Evolutionary conservation across 2,888 invertebrate genomes (phyloP).

Genomic region (Aphrophora alni): DNA sequence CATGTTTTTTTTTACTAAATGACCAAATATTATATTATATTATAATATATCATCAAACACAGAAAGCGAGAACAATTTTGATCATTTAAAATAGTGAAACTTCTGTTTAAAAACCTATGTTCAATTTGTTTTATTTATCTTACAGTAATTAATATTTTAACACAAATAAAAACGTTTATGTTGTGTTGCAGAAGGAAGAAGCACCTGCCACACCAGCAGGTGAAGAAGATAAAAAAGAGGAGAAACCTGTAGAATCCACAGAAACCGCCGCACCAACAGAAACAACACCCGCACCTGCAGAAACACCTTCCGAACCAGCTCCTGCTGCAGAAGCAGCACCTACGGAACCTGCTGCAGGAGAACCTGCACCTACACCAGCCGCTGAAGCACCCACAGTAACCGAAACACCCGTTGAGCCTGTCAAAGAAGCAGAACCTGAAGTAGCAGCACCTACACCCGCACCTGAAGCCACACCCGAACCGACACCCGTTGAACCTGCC

Average conservation of each 20-base stretch:
- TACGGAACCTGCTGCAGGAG: background rate
- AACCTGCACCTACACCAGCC: background rate
- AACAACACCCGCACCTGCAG: constrained; percentile 30
- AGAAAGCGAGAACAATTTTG: no score
- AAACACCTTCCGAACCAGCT: constrained; percentile 34
- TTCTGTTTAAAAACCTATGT: no score
- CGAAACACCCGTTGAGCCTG: constrained; percentile 15
- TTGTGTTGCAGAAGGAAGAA: constrained; percentile 23
- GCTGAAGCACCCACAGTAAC: background rate
- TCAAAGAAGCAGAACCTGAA: constrained; percentile 23
- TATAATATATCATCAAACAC: no score
- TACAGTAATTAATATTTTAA: no score
- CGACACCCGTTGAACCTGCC: background rate
- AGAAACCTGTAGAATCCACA: constrained; percentile 15
- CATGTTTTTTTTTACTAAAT: no score
- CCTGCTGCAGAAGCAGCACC: constrained; percentile 48
- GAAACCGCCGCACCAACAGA: constrained; percentile 2
- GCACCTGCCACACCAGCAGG: constrained; percentile 27
- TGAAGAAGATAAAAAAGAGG: constrained; percentile 32
- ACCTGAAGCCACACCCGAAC: background rate
- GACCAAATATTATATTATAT: no score
- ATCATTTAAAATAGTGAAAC: no score
- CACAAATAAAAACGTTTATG: no score
- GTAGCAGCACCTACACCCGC: constrained; percentile 12
- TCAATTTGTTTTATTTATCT: no score